Percentiles rank a stretch among this genome's conserved stretches.
phyloP scores from a whole-genome alignment of 2,888 invertebrate genomes.

The Polydrusus cervinus region DNA sequence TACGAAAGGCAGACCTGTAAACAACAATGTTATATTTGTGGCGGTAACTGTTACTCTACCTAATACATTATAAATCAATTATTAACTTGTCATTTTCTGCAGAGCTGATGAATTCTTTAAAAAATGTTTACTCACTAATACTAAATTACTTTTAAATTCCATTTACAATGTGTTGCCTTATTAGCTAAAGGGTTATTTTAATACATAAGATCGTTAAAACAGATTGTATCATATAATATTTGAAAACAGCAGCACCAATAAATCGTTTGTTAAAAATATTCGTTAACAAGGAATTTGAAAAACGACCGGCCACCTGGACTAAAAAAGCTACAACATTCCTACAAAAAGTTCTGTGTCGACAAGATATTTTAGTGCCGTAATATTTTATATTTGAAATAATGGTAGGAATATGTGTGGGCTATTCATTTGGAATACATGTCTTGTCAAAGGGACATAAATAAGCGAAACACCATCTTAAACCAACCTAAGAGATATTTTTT shows the following conservation, averaged over 20 bases:
- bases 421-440: conserved; percentile 15
- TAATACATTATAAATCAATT: too few species aligned
- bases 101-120: too few species aligned
- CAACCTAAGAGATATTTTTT: conserved; percentile 21
- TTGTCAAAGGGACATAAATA: conserved; percentile 2
- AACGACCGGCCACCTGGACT: conserved; percentile 49
- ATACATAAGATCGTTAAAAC: conserved; percentile 23
- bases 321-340: conserved; percentile 43
- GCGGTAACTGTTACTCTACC: too few species aligned
- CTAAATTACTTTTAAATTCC: conserved; percentile 24
- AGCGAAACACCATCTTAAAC: background rate
- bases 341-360: conserved; percentile 44
- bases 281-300: conserved; percentile 45
- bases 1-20: too few species aligned
- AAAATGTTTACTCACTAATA: background rate
- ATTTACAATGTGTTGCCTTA: background rate
- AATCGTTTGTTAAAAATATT: conserved; percentile 30
- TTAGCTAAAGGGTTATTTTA: conserved; percentile 8
- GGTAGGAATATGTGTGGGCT: conserved; percentile 22
- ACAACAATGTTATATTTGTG: too few species aligned
- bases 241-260: conserved; percentile 37
- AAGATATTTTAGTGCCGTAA: conserved; percentile 38
- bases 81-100: too few species aligned
- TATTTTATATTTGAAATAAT: conserved; percentile 43
- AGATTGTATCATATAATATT: conserved; percentile 31